Conservation (phyloP, 2,888 invertebrate genomes). For the Dryomyza anilis region DNA sequence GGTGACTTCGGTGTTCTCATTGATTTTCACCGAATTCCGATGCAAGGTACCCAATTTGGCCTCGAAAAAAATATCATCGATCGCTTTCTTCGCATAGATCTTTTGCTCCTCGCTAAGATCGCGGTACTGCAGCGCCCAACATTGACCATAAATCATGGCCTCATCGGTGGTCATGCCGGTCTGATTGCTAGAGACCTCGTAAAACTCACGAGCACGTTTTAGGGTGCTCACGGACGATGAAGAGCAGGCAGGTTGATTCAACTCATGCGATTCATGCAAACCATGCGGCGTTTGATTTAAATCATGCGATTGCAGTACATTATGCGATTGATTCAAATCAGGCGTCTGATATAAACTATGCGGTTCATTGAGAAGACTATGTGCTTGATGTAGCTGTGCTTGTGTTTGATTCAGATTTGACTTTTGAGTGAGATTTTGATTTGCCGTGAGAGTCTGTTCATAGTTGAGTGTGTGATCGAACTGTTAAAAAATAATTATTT, state of each 20-base stretch:
- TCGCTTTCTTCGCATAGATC: conserved; percentile 36
- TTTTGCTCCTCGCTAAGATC: conserved; percentile 30
- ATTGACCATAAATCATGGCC: conserved; percentile 2
- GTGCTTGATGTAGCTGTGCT: too few relatives aligned
- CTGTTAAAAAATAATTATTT: too few relatives aligned
- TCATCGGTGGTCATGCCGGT: neutral
- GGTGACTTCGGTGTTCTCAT: too few relatives aligned
- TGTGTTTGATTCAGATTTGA: too few relatives aligned
- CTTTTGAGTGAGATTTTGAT: too few relatives aligned
- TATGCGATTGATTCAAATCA: too few relatives aligned
- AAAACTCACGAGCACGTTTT: neutral
- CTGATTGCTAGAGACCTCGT: neutral
- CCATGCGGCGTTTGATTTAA: neutral
- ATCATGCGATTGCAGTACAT: too few relatives aligned
- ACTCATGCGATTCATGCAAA: neutral
- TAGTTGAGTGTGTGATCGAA: too few relatives aligned
- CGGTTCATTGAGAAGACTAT: too few relatives aligned
- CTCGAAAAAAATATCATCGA: conserved; percentile 37
- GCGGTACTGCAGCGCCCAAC: conserved; percentile 33
- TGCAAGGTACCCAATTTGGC: conserved; percentile 31
- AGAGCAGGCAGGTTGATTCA: neutral
- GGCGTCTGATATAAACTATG: too few relatives aligned
- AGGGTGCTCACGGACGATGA: too few relatives aligned
- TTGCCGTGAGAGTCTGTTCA: too few relatives aligned
- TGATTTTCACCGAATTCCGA: conserved; percentile 32